Base-by-base conservation (phyloP, 2,888 invertebrate genomes). In the Rhaphigaster nebulosa region DNA sequence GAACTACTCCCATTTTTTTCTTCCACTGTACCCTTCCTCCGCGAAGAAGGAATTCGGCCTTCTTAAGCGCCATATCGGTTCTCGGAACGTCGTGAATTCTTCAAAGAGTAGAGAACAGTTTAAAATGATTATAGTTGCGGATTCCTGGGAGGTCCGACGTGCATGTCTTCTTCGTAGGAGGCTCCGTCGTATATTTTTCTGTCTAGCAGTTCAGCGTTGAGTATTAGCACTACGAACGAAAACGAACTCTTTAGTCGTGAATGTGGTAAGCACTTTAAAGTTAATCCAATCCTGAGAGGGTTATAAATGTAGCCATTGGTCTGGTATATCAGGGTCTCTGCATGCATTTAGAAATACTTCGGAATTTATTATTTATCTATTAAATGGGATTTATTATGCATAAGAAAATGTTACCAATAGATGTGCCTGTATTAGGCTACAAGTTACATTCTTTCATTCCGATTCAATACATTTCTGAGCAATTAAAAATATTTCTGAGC, bases 41-140 rank as follows among this genome's bases (percentile, higher is more conserved):
- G 26, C 84, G 45, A 76, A 76, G n/a, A 15, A 84, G 84, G 84
- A 84, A 84, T 84, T 84, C 84, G 45, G 84, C 45, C 84, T 50
- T 84, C 45, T 84, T 84, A 84, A 84, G 84, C 84, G 84, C 84
- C 84, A 50, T 84, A 84, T 84, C 45, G 84, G 84, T 84, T 84
- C 84, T 34, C 45, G 45, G 84, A 84, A 84, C 84, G 45, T 45
- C 84, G 26, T n/a, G 84, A 50, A 84, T 84, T 84, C 84, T 50
- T 84, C 41, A 84, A 50, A 84, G 84, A 50, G 45, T 84, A 84
- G 84, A n/a, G 84, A 45, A n/a, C 45, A 50, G 84, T 84, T 84
- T 84, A 84, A 84, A 84, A 84, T 84, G 84, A 45, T 84, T 84
- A 84, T 84, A 41, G 84, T 50, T 6, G 84, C 45, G 84, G 84